These are phyloP conservation scores for Sphaeridia pumilis DNA, from an alignment of 2,888 invertebrate genomes.

Conservation along the genomic window DNA sequence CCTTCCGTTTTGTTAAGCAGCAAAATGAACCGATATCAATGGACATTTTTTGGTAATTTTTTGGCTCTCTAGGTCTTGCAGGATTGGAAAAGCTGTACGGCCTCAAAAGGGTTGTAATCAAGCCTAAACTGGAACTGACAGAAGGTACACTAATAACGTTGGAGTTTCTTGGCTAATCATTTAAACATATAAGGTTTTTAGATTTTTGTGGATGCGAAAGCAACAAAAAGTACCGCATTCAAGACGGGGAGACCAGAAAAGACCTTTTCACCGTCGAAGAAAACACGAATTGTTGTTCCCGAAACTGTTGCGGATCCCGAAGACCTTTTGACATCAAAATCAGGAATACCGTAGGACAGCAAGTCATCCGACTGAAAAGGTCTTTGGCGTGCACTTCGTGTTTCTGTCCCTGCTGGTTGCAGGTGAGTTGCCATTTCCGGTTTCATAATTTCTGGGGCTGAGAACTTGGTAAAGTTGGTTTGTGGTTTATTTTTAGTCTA, in stretches of 20 bases:
- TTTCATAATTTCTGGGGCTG: no score
- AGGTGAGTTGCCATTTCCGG: no score
- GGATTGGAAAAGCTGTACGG: no score
- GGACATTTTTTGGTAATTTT: no score
- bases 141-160: no score
- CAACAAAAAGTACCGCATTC: constrained; percentile 75
- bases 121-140: no score
- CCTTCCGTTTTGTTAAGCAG: no score
- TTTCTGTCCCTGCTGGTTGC: constrained; percentile 71
- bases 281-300: constrained; percentile 70
- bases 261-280: constrained; percentile 69
- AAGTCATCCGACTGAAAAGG: constrained; percentile 73
- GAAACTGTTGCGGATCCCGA: constrained; percentile 69
- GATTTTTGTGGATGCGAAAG: constrained; percentile 77
- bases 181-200: constrained; percentile 33
- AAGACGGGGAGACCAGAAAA: constrained; percentile 65
- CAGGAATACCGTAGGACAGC: constrained; percentile 64
- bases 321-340: constrained; percentile 81
- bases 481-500: constrained; percentile 54
- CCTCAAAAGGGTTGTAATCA: no score
- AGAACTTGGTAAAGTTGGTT: no score
- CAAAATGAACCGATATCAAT: no score
- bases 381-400: constrained; percentile 72
- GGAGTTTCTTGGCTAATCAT: no score
- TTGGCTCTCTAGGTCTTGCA: no score